phyloP scores from a whole-genome alignment of 1,140 invertebrate genomes.

The Saccostrea glomerata region DNA sequence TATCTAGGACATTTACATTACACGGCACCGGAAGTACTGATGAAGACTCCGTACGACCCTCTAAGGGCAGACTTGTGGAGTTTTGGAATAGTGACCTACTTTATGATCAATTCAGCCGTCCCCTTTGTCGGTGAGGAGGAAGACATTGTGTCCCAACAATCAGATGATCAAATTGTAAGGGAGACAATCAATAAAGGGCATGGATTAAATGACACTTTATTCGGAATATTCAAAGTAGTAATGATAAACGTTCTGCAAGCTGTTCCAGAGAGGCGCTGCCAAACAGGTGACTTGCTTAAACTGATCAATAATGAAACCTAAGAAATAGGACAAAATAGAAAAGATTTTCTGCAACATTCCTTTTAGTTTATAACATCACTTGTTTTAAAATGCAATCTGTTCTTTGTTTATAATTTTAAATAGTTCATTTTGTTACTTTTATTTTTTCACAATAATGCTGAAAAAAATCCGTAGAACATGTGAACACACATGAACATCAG shows the following conservation, averaged over 20 bases:
- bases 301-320: neutral
- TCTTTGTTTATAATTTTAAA: too few relatives aligned
- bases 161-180: neutral
- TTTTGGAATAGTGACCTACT: slow-evolving; percentile 50
- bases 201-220: neutral
- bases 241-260: neutral
- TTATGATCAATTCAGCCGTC: slow-evolving; percentile 40
- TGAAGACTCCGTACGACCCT: slow-evolving; percentile 38
- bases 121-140: slow-evolving; percentile 49
- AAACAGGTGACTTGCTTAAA: neutral
- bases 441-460: too few relatives aligned
- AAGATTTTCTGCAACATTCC: neutral
- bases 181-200: neutral
- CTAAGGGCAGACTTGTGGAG: slow-evolving; percentile 56
- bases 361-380: neutral
- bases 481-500: too few relatives aligned
- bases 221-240: neutral
- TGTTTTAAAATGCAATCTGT: too few relatives aligned
- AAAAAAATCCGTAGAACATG: too few relatives aligned
- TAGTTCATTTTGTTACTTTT: too few relatives aligned
- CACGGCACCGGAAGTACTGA: slow-evolving; percentile 52
- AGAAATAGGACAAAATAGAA: neutral
- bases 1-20: slow-evolving; percentile 54
- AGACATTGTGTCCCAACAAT: slow-evolving; percentile 45
- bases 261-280: neutral